Evolutionary conservation across 2,113 vertebrate genomes (phyloP).

Genomic region (Clarias batrachus): DNA sequence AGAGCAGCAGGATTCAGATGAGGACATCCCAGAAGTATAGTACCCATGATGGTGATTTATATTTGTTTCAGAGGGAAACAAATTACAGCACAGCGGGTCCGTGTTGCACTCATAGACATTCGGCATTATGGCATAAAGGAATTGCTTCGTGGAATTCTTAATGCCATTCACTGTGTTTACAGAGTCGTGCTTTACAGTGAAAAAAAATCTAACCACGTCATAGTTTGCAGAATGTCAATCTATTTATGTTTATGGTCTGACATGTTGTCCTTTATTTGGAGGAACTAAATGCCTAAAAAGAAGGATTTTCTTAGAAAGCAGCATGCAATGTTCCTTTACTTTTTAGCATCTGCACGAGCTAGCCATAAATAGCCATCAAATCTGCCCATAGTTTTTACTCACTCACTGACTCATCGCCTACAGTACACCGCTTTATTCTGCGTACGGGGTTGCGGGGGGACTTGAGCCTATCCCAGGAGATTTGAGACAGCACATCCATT

Average conservation of each 20-base stretch:
- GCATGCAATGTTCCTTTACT: neutral
- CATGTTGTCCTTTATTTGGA: neutral
- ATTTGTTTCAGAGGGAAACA: neutral
- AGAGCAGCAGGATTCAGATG: slow-evolving; percentile 47
- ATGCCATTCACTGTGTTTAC: no score
- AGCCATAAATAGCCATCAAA: neutral
- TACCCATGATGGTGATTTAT: slow-evolving; percentile 36
- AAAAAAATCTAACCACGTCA: no score
- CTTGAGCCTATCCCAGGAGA: no score
- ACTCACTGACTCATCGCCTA: no score
- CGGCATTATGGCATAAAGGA: neutral
- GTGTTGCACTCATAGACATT: neutral
- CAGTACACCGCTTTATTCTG: no score
- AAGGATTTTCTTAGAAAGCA: neutral
- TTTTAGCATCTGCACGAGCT: neutral
- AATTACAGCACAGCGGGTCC: neutral
- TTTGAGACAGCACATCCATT: no score
- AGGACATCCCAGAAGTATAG: slow-evolving; percentile 55
- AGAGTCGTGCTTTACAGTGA: neutral
- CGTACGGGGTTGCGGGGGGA: no score
- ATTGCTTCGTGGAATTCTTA: neutral
- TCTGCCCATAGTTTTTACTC: neutral
- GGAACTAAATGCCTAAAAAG: neutral
- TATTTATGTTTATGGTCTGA: neutral
- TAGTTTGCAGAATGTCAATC: neutral